phyloP scores from a whole-genome alignment of 2,888 invertebrate species.

The Drosophila maculinotata region DNA sequence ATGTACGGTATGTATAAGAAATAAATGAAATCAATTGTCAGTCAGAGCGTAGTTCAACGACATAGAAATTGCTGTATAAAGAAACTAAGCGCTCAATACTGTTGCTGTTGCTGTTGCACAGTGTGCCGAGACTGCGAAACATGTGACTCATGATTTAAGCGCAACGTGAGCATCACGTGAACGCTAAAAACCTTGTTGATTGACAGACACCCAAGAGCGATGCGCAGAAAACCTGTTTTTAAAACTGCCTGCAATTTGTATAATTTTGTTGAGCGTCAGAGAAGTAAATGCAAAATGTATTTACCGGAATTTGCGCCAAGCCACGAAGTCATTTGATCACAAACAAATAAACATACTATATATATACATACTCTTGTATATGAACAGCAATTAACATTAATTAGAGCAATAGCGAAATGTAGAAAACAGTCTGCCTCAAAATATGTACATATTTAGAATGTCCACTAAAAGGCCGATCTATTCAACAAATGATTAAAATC shows the following conservation, averaged over 20 bases:
- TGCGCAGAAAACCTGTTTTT: constrained; percentile 41
- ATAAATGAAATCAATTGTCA: constrained; percentile 24
- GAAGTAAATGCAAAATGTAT: constrained; percentile 35
- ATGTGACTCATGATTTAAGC: constrained; percentile 40
- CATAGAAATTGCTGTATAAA: constrained; percentile 43
- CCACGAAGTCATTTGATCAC: constrained; percentile 48
- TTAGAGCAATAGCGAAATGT: constrained; percentile 48
- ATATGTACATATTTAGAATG: constrained; percentile 12
- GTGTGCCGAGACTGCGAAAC: constrained; percentile 37
- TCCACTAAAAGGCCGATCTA: constrained; percentile 23
- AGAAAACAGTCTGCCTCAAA: constrained; percentile 14
- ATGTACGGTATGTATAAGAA: constrained; percentile 6
- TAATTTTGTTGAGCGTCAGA: constrained; percentile 16
- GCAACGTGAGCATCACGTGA: constrained; percentile 70
- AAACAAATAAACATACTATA: constrained; percentile 5
- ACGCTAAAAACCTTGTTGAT: constrained; percentile 16
- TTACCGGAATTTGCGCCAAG: constrained; percentile 29
- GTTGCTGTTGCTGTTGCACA: constrained; percentile 35
- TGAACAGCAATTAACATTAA: constrained; percentile 65
- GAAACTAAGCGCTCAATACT: constrained; percentile 8
- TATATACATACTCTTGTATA: too few relatives aligned
- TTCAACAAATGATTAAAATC: constrained; percentile 32
- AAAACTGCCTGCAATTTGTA: constrained; percentile 6
- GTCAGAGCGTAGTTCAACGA: constrained; percentile 57
- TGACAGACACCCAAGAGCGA: constrained; percentile 6